phyloP scores from a whole-genome alignment of 2,888 invertebrate species.

The Willowsia nigromaculata region DNA sequence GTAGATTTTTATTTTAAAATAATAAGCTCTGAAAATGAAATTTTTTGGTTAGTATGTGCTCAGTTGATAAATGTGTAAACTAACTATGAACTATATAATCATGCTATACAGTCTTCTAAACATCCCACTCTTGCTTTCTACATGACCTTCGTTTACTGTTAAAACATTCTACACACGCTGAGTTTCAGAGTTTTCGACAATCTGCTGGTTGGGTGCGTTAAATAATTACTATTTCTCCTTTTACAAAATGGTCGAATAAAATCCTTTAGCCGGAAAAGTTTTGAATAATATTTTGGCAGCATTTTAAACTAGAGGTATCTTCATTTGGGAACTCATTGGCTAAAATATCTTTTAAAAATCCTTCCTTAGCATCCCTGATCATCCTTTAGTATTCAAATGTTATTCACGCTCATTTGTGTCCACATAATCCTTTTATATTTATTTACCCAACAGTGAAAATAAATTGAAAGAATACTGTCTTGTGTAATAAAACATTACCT shows the following conservation, averaged over 20 bases:
- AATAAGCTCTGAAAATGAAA: too few relatives aligned
- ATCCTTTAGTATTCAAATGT: too few relatives aligned
- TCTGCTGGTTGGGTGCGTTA: neutral
- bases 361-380: too few relatives aligned
- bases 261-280: constrained; percentile 34
- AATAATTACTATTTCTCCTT: neutral
- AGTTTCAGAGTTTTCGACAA: neutral
- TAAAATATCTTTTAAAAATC: too few relatives aligned
- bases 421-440: too few relatives aligned
- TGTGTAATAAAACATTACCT: neutral
- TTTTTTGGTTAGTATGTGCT: neutral
- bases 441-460: neutral
- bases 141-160: neutral
- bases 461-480: neutral
- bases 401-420: too few relatives aligned
- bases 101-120: neutral
- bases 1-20: too few relatives aligned
- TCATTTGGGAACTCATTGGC: neutral
- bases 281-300: neutral
- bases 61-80: neutral
- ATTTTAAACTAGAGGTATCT: neutral
- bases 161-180: neutral
- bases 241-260: neutral
- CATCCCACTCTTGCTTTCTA: neutral
- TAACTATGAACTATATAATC: neutral